These are phyloP conservation scores for Sarcoramphus papa DNA, from an alignment of 2,797 vertebrate genomes.

Conservation along the genomic window DNA sequence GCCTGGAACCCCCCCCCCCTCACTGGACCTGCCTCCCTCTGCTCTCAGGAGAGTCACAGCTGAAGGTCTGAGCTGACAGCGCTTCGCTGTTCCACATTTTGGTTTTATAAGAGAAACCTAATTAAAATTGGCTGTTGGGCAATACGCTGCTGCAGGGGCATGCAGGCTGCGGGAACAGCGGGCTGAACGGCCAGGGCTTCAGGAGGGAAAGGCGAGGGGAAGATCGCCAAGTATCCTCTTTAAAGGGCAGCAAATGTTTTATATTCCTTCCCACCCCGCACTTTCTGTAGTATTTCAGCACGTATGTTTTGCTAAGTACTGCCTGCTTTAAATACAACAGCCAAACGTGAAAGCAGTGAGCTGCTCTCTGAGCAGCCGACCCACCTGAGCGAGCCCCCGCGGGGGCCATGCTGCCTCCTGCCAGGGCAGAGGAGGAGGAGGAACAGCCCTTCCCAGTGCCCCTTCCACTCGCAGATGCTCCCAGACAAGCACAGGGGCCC, in stretches of 20 bases:
- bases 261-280: not conserved
- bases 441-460: not conserved
- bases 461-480: not conserved
- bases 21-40: not conserved
- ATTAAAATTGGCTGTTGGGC: constrained; percentile 1
- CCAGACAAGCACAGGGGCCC: fast-evolving
- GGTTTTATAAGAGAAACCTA: constrained; percentile 31
- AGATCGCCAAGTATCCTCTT: not conserved
- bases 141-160: not conserved
- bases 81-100: not conserved
- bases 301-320: not conserved
- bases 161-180: not conserved
- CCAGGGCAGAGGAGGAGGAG: not conserved
- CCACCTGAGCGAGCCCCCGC: fast-evolving
- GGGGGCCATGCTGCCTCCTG: not conserved
- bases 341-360: fast-evolving
- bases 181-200: not conserved
- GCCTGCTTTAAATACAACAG: not conserved
- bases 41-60: constrained; percentile 5
- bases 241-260: not conserved
- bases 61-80: not conserved
- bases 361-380: not conserved
- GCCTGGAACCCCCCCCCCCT: not conserved
- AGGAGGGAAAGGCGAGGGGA: not conserved
- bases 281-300: not conserved